A percentile compares a stretch with the other conserved stretches of the same genome.
These are phyloP conservation scores for Leptinotarsa peninsularis DNA, from an alignment of 2,888 invertebrate genomes.

Conservation along the genomic window DNA sequence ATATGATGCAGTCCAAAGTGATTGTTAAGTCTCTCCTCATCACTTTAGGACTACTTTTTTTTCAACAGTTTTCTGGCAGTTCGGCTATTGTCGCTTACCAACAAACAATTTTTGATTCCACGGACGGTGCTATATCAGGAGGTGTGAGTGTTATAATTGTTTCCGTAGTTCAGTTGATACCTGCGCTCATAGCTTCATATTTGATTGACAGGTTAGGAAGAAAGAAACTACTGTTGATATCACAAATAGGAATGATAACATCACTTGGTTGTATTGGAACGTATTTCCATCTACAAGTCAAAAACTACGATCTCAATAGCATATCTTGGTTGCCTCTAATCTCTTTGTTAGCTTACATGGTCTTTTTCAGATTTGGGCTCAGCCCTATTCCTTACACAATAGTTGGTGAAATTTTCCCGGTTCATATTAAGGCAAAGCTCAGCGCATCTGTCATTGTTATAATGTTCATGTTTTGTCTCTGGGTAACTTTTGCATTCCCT, in stretches of 20 bases:
- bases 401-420: conserved; percentile 84
- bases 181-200: conserved; percentile 76
- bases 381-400: conserved; percentile 86
- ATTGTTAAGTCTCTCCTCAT: conserved; percentile 60
- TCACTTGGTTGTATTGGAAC: conserved; percentile 62
- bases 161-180: conserved; percentile 78
- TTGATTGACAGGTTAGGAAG: conserved; percentile 84
- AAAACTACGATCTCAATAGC: conserved; percentile 34
- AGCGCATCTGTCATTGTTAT: conserved; percentile 34
- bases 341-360: conserved; percentile 77
- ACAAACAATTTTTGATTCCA: conserved; percentile 74
- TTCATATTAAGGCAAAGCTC: conserved; percentile 79
- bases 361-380: conserved; percentile 76
- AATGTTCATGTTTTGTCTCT: conserved; percentile 36
- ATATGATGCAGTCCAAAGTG: conserved; percentile 37
- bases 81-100: conserved; percentile 83
- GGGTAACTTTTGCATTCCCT: conserved; percentile 47
- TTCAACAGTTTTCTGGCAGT: conserved; percentile 70
- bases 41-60: conserved; percentile 59
- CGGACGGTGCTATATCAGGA: conserved; percentile 66
- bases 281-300: conserved; percentile 48
- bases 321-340: conserved; percentile 78
- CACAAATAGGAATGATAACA: conserved; percentile 74
- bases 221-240: conserved; percentile 76
- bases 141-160: conserved; percentile 80